Evolutionary conservation across 1,140 invertebrate genomes (phyloP), one percentile per base, ranked within the genome.

Genomic region (Bombus consobrinus): DNA sequence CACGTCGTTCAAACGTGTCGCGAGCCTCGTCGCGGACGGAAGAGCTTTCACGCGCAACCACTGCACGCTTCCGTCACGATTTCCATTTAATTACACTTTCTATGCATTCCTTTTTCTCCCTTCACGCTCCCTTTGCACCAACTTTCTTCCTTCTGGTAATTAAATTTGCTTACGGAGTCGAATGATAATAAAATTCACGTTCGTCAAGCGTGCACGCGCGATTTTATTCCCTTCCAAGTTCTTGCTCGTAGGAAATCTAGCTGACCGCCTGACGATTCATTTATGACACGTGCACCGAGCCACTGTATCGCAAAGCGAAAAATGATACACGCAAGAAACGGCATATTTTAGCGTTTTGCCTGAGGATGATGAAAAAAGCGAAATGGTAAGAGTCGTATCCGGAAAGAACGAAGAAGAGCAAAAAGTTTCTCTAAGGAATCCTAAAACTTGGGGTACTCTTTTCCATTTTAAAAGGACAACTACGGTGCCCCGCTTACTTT

Each of bases 1-100:
- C 78, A 34, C 41, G 85, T 89, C 88, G 72, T 64, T 89, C 84
- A 76, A 69, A 83, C 62, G 78, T 68, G 69, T 86, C 87, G 77
- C 87, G 86, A 69, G 3, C 28, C 15, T 39, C 9, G 39, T n/a
- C 41, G 18, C 32, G 43, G 13, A 57, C n/a, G 12, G n/a, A 39
- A 34, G 12, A 43, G 53, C 41, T 62, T 79, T 66, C 69, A 34
- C 15, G 43, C 37, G 32, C 13, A 22, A 28, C 3, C 15, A 5
- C 13, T 8, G 32, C 34, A 25, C 41, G 32, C 32, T 74, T 15
- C 72, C 15, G 47, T 32, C 47, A n/a, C 43, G 28, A 84, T 78
- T 84, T 62, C 66, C 82, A 75, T 79, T 84, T 84, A 84, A 84
- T 84, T 84, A 57, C 82, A 71, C 53, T 43, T 41, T 34, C 47